phyloP scores from a whole-genome alignment of 1,140 invertebrate species.

The Dreissena rostriformis region DNA sequence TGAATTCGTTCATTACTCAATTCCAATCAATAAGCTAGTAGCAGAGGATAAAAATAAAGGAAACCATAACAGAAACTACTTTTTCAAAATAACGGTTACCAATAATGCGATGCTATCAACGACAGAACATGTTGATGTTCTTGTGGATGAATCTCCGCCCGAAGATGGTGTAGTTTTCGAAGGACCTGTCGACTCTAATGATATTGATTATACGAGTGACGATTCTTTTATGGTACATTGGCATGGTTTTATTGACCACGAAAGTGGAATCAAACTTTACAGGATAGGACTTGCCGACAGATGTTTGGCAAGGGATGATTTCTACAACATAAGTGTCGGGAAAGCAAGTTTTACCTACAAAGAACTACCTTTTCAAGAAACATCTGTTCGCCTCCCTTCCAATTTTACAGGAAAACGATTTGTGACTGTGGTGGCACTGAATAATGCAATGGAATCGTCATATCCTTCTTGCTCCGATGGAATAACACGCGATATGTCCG shows the following conservation, averaged over 20 bases:
- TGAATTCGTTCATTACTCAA: slow-evolving; percentile 37
- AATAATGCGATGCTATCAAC: slow-evolving; percentile 57
- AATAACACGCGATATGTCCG: slow-evolving; percentile 44
- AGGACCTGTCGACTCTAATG: slow-evolving; percentile 36
- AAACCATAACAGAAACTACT: slow-evolving; percentile 63
- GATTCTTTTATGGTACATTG: slow-evolving; percentile 50
- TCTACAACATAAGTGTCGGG: background rate
- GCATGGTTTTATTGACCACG: slow-evolving; percentile 66
- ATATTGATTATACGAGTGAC: slow-evolving; percentile 65
- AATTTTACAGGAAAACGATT: slow-evolving; percentile 50
- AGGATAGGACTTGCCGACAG: slow-evolving; percentile 36
- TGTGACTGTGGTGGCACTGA: slow-evolving; percentile 57
- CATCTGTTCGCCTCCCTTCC: slow-evolving; percentile 2
- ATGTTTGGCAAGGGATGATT: slow-evolving; percentile 51
- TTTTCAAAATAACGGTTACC: slow-evolving; percentile 53
- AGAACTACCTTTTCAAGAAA: background rate
- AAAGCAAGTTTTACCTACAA: background rate
- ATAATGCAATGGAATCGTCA: slow-evolving; percentile 64
- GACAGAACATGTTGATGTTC: slow-evolving; percentile 40
- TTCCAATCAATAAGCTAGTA: slow-evolving; percentile 59
- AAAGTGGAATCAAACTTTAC: slow-evolving; percentile 64
- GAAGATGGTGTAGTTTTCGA: slow-evolving; percentile 57
- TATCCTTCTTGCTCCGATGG: slow-evolving; percentile 61
- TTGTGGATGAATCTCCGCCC: slow-evolving; percentile 64
- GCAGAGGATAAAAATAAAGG: slow-evolving; percentile 48